Percentiles rank a stretch among this genome's conserved stretches.
Evolutionary conservation across 1,140 invertebrate genomes (phyloP).

Genomic region (Apocrypta bakeri): DNA sequence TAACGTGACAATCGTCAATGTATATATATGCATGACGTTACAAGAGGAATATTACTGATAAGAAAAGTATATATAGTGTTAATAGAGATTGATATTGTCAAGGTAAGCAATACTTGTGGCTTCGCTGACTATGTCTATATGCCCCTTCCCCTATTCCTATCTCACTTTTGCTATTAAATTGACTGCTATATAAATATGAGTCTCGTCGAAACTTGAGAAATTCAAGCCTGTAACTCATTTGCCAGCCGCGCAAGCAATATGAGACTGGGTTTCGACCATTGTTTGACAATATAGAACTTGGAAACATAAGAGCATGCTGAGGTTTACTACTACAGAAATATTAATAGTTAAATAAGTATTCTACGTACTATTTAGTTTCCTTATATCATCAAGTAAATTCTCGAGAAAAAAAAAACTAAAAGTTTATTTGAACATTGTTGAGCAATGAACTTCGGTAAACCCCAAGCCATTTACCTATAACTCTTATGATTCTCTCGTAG

Average conservation of each 20-base stretch:
- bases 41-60: not conserved
- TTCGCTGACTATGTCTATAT: not conserved
- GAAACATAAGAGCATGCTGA: too few species aligned
- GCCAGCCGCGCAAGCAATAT: not conserved
- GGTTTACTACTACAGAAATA: too few species aligned
- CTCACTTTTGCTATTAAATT: slow-evolving; percentile 5
- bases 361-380: too few species aligned
- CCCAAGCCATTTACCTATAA: too few species aligned
- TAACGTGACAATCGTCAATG: not conserved
- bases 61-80: not conserved
- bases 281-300: too few species aligned
- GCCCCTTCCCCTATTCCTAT: not conserved
- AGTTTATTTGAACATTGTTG: too few species aligned
- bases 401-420: too few species aligned
- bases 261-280: not conserved
- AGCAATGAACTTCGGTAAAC: too few species aligned
- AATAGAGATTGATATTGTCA: not conserved
- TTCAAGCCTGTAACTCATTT: not conserved
- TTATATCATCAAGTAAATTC: too few species aligned
- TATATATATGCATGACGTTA: not conserved
- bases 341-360: too few species aligned
- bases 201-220: slow-evolving; percentile 29
- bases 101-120: not conserved
- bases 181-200: not conserved
- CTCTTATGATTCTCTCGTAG: too few species aligned